Percentiles rank a stretch among this genome's conserved stretches.
These are phyloP conservation scores for Fulmarus glacialis DNA, from an alignment of 2,113 vertebrate species.

Conservation along the genomic window DNA sequence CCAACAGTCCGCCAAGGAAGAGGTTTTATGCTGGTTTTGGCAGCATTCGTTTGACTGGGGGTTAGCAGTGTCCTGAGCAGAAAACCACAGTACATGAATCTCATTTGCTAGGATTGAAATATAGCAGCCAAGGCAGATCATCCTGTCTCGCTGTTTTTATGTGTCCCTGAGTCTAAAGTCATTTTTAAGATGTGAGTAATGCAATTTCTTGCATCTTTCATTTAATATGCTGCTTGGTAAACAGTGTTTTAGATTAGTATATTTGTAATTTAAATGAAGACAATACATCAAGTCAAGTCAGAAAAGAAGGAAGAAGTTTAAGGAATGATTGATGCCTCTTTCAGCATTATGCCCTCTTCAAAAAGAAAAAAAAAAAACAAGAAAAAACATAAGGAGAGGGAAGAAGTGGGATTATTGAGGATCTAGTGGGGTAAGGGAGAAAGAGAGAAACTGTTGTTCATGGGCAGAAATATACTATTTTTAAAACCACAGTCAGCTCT, in stretches of 20 bases:
- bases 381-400: constrained; percentile 16
- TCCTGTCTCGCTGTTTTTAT: constrained; percentile 65
- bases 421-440: background rate
- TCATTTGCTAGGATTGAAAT: constrained; percentile 64
- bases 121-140: constrained; percentile 51
- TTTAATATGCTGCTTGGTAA: constrained; percentile 83
- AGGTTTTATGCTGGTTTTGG: constrained; percentile 27
- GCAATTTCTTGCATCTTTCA: constrained; percentile 80
- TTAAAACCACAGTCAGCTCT: constrained; percentile 69
- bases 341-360: constrained; percentile 46
- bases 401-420: constrained; percentile 24
- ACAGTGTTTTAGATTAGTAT: constrained; percentile 81
- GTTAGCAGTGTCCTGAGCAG: constrained; percentile 48
- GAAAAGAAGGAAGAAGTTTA: constrained; percentile 76
- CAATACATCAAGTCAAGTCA: constrained; percentile 78
- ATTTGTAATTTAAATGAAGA: constrained; percentile 87
- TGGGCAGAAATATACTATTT: constrained; percentile 66
- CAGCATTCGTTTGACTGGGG: background rate
- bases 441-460: constrained; percentile 41
- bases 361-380: background rate
- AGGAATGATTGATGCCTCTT: constrained; percentile 75
- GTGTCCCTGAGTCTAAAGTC: constrained; percentile 74
- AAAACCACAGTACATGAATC: constrained; percentile 63
- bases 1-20: background rate
- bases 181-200: constrained; percentile 81